Evolutionary conservation across 1,140 invertebrate genomes (phyloP).

Genomic region (Asobara japonica): DNA sequence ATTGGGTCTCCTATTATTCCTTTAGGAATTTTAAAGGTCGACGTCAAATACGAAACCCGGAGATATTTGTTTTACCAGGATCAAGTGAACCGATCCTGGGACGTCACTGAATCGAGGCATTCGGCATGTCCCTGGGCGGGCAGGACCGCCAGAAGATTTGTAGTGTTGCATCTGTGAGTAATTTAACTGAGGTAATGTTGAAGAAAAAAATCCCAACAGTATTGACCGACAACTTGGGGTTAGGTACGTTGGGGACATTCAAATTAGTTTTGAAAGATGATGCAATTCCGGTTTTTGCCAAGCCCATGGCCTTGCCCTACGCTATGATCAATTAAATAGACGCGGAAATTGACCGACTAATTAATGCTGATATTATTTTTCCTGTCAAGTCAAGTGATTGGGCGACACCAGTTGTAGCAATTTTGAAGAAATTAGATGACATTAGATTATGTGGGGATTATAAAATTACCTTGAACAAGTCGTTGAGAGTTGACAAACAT

Average conservation of each 20-base stretch:
- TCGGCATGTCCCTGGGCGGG: not conserved
- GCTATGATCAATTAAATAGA: constrained; percentile 42
- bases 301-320: constrained; percentile 42
- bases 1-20: not conserved
- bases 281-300: constrained; percentile 43
- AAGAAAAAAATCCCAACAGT: constrained; percentile 9
- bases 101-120: constrained; percentile 10
- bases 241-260: constrained; percentile 6
- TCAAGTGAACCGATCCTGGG: constrained; percentile 10
- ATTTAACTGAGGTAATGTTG: not conserved
- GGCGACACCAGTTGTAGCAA: constrained; percentile 54
- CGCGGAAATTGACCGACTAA: constrained; percentile 40
- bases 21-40: not conserved
- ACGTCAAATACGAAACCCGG: constrained; percentile 3
- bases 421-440: constrained; percentile 40
- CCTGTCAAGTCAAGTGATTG: constrained; percentile 50
- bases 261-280: constrained; percentile 24
- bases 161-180: not conserved
- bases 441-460: constrained; percentile 53
- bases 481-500: constrained; percentile 45
- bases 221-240: constrained; percentile 9
- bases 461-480: constrained; percentile 57
- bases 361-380: constrained; percentile 43
- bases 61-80: constrained; percentile 19
- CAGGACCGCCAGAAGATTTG: not conserved